These are phyloP conservation scores for Galeruca laticollis DNA, from an alignment of 2,888 invertebrate species.

Conservation along the genomic window DNA sequence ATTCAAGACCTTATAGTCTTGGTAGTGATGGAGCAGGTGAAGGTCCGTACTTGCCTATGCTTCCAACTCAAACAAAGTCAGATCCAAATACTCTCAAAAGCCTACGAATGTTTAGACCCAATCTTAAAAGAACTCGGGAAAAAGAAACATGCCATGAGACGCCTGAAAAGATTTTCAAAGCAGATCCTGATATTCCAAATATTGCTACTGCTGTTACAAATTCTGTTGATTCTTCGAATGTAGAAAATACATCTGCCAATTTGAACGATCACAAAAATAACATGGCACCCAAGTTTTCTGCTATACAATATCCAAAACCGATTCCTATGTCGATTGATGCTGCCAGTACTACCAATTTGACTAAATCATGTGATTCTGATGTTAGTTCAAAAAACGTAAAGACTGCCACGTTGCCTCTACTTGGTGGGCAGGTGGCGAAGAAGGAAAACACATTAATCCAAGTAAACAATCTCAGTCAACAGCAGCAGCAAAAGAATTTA, in stretches of 20 bases:
- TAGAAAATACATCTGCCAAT: slow-evolving; percentile 22
- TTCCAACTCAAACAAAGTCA: slow-evolving; percentile 57
- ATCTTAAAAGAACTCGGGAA: slow-evolving; percentile 57
- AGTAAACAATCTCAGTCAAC: slow-evolving; percentile 45
- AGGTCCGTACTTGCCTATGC: slow-evolving; percentile 47
- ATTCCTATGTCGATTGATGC: not conserved
- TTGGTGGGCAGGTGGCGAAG: slow-evolving; percentile 58
- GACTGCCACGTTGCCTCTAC: slow-evolving; percentile 59
- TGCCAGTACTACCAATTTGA: slow-evolving; percentile 21
- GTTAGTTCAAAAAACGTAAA: slow-evolving; percentile 58
- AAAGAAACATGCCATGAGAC: slow-evolving; percentile 36
- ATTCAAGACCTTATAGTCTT: slow-evolving; percentile 67
- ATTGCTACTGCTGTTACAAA: slow-evolving; percentile 13
- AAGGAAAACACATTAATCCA: slow-evolving; percentile 51
- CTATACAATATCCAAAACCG: slow-evolving; percentile 27
- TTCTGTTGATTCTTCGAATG: slow-evolving; percentile 13
- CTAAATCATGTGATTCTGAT: slow-evolving; percentile 28
- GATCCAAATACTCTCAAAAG: slow-evolving; percentile 70
- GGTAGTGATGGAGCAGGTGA: slow-evolving; percentile 66
- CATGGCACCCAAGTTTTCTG: slow-evolving; percentile 23
- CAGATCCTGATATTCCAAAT: slow-evolving; percentile 32
- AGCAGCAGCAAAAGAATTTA: slow-evolving; percentile 26
- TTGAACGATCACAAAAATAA: slow-evolving; percentile 39
- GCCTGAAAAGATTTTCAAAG: slow-evolving; percentile 43
- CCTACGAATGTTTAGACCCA: slow-evolving; percentile 69